Percentiles rank a stretch among this genome's conserved stretches.
Conservation (phyloP, 1,140 invertebrate genomes). For the Pararge aegeria region DNA sequence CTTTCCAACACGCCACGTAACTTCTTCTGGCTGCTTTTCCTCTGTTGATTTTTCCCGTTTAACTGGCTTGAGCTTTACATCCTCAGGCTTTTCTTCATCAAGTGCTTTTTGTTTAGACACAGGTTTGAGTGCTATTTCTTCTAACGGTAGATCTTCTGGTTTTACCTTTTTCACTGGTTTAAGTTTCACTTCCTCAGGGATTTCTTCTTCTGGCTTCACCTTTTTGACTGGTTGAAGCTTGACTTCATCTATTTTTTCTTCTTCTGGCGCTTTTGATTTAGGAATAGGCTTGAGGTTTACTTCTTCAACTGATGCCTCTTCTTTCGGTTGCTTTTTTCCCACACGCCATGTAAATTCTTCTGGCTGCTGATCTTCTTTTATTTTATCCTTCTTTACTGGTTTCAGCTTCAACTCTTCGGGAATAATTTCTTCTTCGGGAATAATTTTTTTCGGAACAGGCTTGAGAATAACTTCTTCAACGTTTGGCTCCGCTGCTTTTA, state of each 20-base stretch:
- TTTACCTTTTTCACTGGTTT: background rate
- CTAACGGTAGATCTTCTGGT: constrained; percentile 46
- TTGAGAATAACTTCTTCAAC: constrained; percentile 50
- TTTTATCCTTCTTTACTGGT: background rate
- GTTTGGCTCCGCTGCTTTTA: constrained; percentile 41
- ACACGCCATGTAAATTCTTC: constrained; percentile 7
- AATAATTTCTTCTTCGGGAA: constrained; percentile 36
- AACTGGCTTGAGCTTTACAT: constrained; percentile 8
- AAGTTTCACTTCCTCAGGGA: background rate
- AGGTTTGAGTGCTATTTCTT: constrained; percentile 46
- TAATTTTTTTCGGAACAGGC: constrained; percentile 33
- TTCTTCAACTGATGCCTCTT: constrained; percentile 34
- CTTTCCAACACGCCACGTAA: constrained; percentile 8
- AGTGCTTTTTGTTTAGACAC: constrained; percentile 34
- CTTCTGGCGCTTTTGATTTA: background rate
- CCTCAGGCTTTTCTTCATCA: constrained; percentile 35
- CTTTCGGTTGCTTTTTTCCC: constrained; percentile 20
- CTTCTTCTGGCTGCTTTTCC: constrained; percentile 4
- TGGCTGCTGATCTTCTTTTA: constrained; percentile 2
- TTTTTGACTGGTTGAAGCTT: constrained; percentile 21
- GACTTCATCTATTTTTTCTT: background rate
- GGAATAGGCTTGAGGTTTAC: background rate
- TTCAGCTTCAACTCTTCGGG: constrained; percentile 21
- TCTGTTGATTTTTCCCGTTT: constrained; percentile 6
- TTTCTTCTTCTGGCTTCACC: background rate